phyloP scores from a whole-genome alignment of 1,140 invertebrate genomes.

The fruit fly (Drosophila melanogaster) region DNA sequence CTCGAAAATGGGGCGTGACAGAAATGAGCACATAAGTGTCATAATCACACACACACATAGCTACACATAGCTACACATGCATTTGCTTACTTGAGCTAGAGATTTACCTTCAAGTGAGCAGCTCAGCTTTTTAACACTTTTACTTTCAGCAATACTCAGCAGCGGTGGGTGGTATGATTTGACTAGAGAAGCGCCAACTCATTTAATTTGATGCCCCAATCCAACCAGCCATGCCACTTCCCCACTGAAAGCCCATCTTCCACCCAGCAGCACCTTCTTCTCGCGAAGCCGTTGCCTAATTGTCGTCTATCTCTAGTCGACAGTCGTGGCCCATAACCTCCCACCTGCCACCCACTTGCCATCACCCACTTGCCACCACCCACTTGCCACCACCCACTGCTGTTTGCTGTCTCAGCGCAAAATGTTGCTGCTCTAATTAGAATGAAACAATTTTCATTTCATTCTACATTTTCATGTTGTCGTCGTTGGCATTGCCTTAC shows the following conservation, averaged over 20 bases:
- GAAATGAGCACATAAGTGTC: constrained; percentile 65
- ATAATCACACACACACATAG: constrained; percentile 41
- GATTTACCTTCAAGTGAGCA: constrained; percentile 79
- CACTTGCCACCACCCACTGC: not conserved
- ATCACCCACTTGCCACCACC: no score
- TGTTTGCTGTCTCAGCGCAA: constrained; percentile 79
- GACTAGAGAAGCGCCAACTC: constrained; percentile 51
- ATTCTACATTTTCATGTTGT: constrained; percentile 75
- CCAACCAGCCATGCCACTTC: constrained; percentile 2
- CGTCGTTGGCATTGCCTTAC: constrained; percentile 1
- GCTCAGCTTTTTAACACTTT: constrained; percentile 78
- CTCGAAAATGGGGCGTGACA: constrained; percentile 66
- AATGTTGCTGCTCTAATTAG: constrained; percentile 80
- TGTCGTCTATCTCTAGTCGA: constrained; percentile 76
- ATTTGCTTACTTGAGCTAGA: constrained; percentile 40
- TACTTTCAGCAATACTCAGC: constrained; percentile 51
- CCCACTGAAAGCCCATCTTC: not conserved
- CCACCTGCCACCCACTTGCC: not conserved
- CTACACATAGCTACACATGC: constrained; percentile 24
- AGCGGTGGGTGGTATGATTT: no score
- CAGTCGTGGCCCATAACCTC: not conserved
- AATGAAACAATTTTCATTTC: constrained; percentile 81
- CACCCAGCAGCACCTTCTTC: constrained; percentile 11
- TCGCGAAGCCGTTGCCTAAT: constrained; percentile 48
- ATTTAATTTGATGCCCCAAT: constrained; percentile 70